Evolutionary conservation across 2,113 vertebrate genomes (phyloP).

Genomic region (Macquaria ambigua): DNA sequence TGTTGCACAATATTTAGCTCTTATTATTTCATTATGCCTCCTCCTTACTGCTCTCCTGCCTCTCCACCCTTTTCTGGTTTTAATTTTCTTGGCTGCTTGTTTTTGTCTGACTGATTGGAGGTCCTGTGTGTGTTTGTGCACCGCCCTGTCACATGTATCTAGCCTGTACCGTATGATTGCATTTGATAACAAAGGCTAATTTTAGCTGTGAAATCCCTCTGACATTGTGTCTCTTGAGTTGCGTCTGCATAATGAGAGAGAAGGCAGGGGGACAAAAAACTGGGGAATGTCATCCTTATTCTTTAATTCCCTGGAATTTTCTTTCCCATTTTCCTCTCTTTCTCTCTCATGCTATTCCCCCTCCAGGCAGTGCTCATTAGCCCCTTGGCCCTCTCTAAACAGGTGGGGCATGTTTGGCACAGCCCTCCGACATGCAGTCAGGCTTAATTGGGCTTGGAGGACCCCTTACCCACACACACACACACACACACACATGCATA

Average conservation of each 20-base stretch:
- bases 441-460: slow-evolving; percentile 84
- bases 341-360: slow-evolving; percentile 28
- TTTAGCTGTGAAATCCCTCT: slow-evolving; percentile 60
- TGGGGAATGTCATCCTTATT: slow-evolving; percentile 68
- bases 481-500: slow-evolving; percentile 37
- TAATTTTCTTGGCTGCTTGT: slow-evolving; percentile 56
- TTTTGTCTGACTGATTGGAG: slow-evolving; percentile 53
- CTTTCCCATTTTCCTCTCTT: slow-evolving; percentile 25
- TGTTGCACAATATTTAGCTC: slow-evolving; percentile 77
- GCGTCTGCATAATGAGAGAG: slow-evolving; percentile 59
- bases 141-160: slow-evolving; percentile 45
- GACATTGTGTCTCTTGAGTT: slow-evolving; percentile 42
- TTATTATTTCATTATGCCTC: slow-evolving; percentile 69
- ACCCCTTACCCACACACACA: slow-evolving; percentile 55
- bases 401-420: slow-evolving; percentile 85
- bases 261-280: slow-evolving; percentile 37
- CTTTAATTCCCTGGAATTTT: slow-evolving; percentile 70
- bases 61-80: slow-evolving; percentile 50
- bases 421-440: slow-evolving; percentile 78
- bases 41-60: slow-evolving; percentile 40
- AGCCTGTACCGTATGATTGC: slow-evolving; percentile 40
- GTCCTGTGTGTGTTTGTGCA: slow-evolving; percentile 13
- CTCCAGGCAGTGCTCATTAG: slow-evolving; percentile 82
- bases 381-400: slow-evolving; percentile 79
- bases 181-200: slow-evolving; percentile 61